Evolutionary conservation across 2,888 invertebrate genomes (phyloP).

Genomic region (Caenorhabditis sp.): DNA sequence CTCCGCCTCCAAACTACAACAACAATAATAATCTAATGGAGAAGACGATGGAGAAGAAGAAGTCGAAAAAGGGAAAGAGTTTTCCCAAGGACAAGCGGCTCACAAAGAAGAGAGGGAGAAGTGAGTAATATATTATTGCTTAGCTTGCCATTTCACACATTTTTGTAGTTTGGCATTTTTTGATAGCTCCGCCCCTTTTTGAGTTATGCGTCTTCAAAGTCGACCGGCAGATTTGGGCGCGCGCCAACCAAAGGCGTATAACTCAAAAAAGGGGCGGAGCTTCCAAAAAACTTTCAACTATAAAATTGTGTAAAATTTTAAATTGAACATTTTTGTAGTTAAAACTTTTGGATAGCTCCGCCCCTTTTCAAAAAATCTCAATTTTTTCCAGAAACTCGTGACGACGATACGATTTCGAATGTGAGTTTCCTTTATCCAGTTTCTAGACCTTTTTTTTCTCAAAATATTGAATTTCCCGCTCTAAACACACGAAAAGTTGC

Average conservation of each 20-base stretch:
- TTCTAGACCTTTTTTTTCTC: background rate
- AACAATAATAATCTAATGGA: background rate
- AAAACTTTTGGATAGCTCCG: too few relatives aligned
- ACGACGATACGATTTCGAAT: constrained; percentile 60
- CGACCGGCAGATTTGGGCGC: too few relatives aligned
- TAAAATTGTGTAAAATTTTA: too few relatives aligned
- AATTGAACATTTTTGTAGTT: too few relatives aligned
- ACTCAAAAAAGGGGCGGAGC: too few relatives aligned
- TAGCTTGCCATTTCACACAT: background rate
- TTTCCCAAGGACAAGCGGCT: background rate
- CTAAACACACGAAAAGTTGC: background rate
- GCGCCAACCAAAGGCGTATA: too few relatives aligned
- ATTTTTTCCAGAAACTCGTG: constrained; percentile 23
- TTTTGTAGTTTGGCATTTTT: background rate
- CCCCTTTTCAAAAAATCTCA: background rate
- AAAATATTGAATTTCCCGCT: background rate
- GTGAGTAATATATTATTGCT: background rate
- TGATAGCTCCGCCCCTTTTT: background rate
- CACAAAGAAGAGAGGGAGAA: too few relatives aligned
- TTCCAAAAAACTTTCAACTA: too few relatives aligned
- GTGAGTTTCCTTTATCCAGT: constrained; percentile 14
- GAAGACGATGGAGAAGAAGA: background rate
- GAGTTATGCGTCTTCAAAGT: too few relatives aligned
- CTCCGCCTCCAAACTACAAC: background rate
- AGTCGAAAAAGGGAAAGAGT: background rate